A percentile compares a stretch with the other conserved stretches of the same genome.
phyloP scores from a whole-genome alignment of 2,888 invertebrate genomes.

The Cephus pygmeus region DNA sequence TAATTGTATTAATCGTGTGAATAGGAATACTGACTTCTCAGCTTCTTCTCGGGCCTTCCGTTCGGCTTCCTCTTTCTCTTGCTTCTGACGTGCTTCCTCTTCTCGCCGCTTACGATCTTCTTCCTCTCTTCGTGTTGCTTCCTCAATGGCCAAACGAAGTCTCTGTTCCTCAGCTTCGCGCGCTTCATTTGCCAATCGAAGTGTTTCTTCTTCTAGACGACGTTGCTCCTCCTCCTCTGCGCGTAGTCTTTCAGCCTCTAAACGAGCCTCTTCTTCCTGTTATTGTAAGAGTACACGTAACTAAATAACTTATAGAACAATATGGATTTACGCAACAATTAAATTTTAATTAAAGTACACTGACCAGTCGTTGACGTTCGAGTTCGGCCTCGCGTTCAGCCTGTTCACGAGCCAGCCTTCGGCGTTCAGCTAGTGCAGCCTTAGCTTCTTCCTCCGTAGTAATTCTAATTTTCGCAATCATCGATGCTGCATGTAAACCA shows the following conservation, averaged over 20 bases:
- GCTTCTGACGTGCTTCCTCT: slow-evolving; percentile 73
- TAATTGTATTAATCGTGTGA: slow-evolving; percentile 1
- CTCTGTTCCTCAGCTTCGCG: slow-evolving; percentile 87
- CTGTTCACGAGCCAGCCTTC: slow-evolving; percentile 89
- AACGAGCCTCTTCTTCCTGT: slow-evolving; percentile 77
- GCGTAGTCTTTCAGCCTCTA: slow-evolving; percentile 77
- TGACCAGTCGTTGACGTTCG: slow-evolving; percentile 75
- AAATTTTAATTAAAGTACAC: slow-evolving; percentile 22
- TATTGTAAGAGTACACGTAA: slow-evolving; percentile 10
- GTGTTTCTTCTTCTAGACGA: slow-evolving; percentile 83
- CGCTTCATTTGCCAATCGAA: slow-evolving; percentile 82
- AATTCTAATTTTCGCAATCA: slow-evolving; percentile 77
- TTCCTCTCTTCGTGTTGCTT: slow-evolving; percentile 80
- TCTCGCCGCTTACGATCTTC: slow-evolving; percentile 80
- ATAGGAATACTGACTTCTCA: slow-evolving; percentile 68
- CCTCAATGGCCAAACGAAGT: slow-evolving; percentile 76
- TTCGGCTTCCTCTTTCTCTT: slow-evolving; percentile 82
- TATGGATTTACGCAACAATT: slow-evolving; percentile 8
- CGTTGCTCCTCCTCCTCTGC: slow-evolving; percentile 88
- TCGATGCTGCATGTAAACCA: slow-evolving; percentile 68
- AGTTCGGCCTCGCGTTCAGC: slow-evolving; percentile 90
- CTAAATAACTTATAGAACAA: slow-evolving; percentile 9
- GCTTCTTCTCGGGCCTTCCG: slow-evolving; percentile 86
- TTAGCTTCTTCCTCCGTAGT: slow-evolving; percentile 94
- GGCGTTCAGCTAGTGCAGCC: slow-evolving; percentile 90